These are phyloP conservation scores for Choreutis nemorana DNA, from an alignment of 2,888 invertebrate species.

Conservation along the genomic window DNA sequence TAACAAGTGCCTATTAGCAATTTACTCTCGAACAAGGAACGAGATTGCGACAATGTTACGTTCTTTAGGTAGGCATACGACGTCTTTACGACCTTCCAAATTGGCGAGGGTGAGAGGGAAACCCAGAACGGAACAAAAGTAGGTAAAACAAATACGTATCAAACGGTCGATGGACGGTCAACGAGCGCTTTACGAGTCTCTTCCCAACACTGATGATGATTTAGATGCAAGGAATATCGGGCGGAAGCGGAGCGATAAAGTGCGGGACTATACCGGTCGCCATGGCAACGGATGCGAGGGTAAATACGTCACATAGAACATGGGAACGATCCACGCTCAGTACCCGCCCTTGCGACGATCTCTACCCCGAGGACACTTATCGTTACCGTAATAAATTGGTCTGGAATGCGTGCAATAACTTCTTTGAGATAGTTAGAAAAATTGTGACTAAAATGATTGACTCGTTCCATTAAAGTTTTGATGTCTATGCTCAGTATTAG, in stretches of 20 bases:
- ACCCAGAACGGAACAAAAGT: constrained; percentile 22
- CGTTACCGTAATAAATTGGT: constrained; percentile 61
- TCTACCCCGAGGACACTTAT: constrained; percentile 59
- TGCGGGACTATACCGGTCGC: constrained; percentile 33
- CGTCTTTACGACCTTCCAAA: constrained; percentile 18
- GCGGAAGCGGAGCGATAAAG: constrained; percentile 43
- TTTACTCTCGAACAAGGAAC: constrained; percentile 14
- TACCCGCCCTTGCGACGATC: constrained; percentile 32
- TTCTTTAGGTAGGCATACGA: constrained; percentile 15
- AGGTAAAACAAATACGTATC: constrained; percentile 34
- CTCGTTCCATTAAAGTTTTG: no score
- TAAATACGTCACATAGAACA: no score
- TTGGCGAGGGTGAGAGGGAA: constrained; percentile 17
- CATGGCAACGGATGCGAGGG: constrained; percentile 30
- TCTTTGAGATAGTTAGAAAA: no score
- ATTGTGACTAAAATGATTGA: neutral
- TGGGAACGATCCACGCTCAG: constrained; percentile 15
- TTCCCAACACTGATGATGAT: constrained; percentile 59
- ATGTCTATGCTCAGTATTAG: no score
- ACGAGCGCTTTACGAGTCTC: constrained; percentile 51
- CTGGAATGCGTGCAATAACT: constrained; percentile 53
- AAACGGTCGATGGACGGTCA: constrained; percentile 33
- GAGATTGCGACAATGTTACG: constrained; percentile 15
- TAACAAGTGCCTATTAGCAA: constrained; percentile 13
- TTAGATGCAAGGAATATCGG: constrained; percentile 57